A percentile compares a stretch with the other conserved stretches of the same genome.
Conservation (phyloP, 2,797 vertebrate genomes). For the Silurus lanzhouensis region DNA sequence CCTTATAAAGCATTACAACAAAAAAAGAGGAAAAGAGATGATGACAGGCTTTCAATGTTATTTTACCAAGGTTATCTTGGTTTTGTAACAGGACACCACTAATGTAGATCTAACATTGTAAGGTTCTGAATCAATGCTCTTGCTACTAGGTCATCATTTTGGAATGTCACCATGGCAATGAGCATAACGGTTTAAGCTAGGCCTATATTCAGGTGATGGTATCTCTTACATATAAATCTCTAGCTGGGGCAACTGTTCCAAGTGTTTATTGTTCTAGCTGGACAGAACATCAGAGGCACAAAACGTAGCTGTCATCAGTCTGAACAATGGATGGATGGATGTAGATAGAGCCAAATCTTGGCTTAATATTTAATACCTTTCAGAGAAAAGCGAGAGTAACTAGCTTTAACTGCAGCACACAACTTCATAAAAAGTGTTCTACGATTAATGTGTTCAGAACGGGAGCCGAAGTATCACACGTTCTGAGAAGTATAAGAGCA, state of each 20-base stretch:
- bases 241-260: conserved; percentile 33
- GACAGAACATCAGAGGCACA: conserved; percentile 4
- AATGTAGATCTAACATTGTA: neutral
- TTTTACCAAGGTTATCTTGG: no score
- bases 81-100: neutral
- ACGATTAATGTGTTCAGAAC: conserved; percentile 22
- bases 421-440: neutral
- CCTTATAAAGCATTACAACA: neutral
- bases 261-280: conserved; percentile 17
- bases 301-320: conserved; percentile 19
- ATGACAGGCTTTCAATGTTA: neutral
- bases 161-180: conserved; percentile 20
- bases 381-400: neutral
- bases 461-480: conserved; percentile 44
- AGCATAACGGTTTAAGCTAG: neutral
- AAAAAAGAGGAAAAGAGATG: neutral
- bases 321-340: neutral
- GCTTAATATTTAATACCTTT: neutral
- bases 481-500: conserved; percentile 47
- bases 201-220: conserved; percentile 13
- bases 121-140: neutral
- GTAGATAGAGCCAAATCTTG: neutral
- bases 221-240: conserved; percentile 31
- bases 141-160: neutral
- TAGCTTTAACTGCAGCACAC: neutral